Base-by-base conservation (phyloP, 2,797 vertebrate genomes). In the Sorex maritimensis region DNA sequence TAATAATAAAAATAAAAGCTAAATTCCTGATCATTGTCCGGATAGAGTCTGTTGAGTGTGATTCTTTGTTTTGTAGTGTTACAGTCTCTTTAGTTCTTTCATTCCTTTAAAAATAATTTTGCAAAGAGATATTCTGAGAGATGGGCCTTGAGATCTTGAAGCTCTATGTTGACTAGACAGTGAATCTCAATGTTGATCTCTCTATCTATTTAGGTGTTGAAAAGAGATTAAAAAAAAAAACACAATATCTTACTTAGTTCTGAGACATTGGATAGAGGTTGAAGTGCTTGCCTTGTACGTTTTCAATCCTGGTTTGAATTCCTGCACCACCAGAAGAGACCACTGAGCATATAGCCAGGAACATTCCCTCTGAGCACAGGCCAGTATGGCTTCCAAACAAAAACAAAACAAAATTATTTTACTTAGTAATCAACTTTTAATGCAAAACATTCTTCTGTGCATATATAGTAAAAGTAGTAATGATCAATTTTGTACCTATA, bases 1-100 rank as follows among this genome's bases (percentile, higher is more conserved):
- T 46, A 9, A 73, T 67, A 26, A 75, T 28, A 34, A 87, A 74
- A 58, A 46, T 73, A 93, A 75, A 83, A 67, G 49, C 71, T 82
- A 46, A 41, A 52, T 69, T 69, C 30, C 67, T 79, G 72, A 55
- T 46, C 8, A 34, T 10, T 49, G 30, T 26, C 30, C 79, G 12
- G 15, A 19, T 23, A 61, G 52, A 55, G 15, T 61, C 52, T 49
- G 2, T 71, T 17, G 14, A 30, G n/a, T 49, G 1, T 52, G 21
- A 1, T 28, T 77, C 85, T 95, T 78, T 23, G 41, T 46, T 84
- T 73, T 87, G 30, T 41, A 46, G 73, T 91, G 28, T 9, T n/a
- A 6, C 1, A 44, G 28, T 46, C 41, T 21, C 61, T 2, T 58
- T 0, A 24, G 28, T 34, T 46, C 19, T 46, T 69, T 91, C 58